Conservation (phyloP, 2,888 invertebrate species). For the Pyrrhia umbra region DNA sequence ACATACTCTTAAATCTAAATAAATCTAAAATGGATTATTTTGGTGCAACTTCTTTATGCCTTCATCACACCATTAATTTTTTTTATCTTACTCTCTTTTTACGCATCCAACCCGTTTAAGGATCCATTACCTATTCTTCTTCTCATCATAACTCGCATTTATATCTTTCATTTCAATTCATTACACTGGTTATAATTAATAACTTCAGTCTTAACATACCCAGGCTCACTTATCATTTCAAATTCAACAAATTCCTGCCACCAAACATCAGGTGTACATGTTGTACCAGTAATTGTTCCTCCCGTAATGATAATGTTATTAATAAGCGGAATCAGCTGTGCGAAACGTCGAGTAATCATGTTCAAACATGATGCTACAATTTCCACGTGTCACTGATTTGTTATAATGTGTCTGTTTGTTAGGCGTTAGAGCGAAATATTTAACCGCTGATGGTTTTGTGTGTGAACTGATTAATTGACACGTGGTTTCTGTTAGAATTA, state of each 20-base stretch:
- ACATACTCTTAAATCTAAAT: too few relatives aligned
- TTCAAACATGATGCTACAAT: slow-evolving; percentile 41
- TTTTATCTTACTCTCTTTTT: too few relatives aligned
- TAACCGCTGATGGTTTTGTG: neutral
- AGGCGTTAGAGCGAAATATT: neutral
- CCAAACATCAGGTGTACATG: slow-evolving; percentile 25
- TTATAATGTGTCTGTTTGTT: slow-evolving; percentile 32
- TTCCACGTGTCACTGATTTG: slow-evolving; percentile 30
- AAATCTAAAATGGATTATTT: too few relatives aligned
- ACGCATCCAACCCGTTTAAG: too few relatives aligned
- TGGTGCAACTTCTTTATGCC: too few relatives aligned
- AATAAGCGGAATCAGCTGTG: slow-evolving; percentile 50
- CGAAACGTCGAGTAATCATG: slow-evolving; percentile 36
- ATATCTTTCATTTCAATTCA: too few relatives aligned
- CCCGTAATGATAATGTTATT: slow-evolving; percentile 40
- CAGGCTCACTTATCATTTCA: slow-evolving; percentile 1
- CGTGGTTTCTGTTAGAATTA: too few relatives aligned
- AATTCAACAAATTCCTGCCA: slow-evolving; percentile 2
- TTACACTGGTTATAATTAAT: neutral
- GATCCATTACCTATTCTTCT: too few relatives aligned
- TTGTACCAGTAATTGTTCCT: slow-evolving; percentile 19
- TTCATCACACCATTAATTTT: too few relatives aligned
- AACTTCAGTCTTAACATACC: neutral
- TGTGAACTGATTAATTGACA: neutral
- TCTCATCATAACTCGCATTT: too few relatives aligned